These are phyloP conservation scores for Collichthys lucidus DNA, from an alignment of 2,113 vertebrate species.

Conservation along the genomic window DNA sequence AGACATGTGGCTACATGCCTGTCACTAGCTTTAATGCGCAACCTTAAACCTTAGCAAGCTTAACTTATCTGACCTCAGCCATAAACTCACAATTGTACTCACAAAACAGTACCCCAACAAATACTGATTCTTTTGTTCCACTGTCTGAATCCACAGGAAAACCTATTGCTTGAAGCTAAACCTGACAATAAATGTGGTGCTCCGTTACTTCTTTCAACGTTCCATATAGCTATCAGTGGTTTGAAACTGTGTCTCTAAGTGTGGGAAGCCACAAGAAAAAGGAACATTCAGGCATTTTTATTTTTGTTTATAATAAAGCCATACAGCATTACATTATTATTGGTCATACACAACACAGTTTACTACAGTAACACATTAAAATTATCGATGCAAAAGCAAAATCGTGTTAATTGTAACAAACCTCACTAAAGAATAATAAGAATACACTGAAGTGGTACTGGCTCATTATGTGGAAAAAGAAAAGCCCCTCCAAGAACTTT, in stretches of 20 bases:
- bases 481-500: neutral
- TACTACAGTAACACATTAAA: neutral
- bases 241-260: constrained; percentile 33
- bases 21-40: no score
- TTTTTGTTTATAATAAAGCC: no score
- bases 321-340: no score
- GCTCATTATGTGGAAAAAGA: neutral
- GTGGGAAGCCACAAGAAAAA: no score
- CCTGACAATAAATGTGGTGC: neutral
- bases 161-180: neutral
- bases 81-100: constrained; percentile 82
- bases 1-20: no score
- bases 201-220: no score
- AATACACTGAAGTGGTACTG: neutral
- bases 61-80: no score
- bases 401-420: neutral
- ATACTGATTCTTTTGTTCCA: constrained; percentile 81
- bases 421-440: neutral
- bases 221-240: neutral
- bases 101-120: constrained; percentile 86
- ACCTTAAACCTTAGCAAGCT: no score
- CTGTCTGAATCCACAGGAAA: constrained; percentile 81
- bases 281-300: no score
- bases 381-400: constrained; percentile 8
- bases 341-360: neutral